phyloP scores from a whole-genome alignment of 2,888 invertebrate genomes.

The Dusona sp. region DNA sequence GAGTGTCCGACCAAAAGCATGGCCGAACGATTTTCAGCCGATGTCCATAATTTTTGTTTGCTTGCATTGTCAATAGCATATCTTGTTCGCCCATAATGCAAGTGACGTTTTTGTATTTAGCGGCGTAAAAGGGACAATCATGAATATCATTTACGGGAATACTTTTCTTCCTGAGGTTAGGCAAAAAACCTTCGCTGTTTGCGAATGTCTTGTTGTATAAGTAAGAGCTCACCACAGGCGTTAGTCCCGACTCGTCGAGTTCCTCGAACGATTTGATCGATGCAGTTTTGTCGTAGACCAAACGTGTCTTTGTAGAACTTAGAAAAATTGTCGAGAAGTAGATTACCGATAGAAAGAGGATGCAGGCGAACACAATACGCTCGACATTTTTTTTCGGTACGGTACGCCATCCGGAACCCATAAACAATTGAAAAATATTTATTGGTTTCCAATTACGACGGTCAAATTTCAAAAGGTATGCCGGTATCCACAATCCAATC shows the following conservation, averaged over 20 bases:
- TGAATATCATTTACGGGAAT: background rate
- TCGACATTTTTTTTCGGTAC: conserved; percentile 8
- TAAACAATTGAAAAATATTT: background rate
- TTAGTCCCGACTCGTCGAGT: background rate
- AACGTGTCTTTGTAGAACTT: background rate
- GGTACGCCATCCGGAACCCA: background rate
- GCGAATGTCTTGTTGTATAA: conserved; percentile 14
- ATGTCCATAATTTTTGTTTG: background rate
- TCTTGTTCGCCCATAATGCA: conserved; percentile 13
- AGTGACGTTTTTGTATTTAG: conserved; percentile 5
- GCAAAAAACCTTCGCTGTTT: background rate
- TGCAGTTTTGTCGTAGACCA: background rate
- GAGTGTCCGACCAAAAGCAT: conserved; percentile 22
- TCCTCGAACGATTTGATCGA: background rate
- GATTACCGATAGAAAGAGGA: background rate
- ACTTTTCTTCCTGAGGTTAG: background rate
- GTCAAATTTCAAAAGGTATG: background rate
- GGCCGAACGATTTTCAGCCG: background rate
- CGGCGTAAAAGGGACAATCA: background rate
- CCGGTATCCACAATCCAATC: background rate
- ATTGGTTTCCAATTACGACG: background rate
- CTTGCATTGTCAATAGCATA: background rate
- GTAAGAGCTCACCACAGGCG: background rate
- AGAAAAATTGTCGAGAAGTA: background rate
- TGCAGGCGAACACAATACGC: conserved; percentile 5